phyloP scores from a whole-genome alignment of 2,888 invertebrate species.

The Clepsis dumicolana region DNA sequence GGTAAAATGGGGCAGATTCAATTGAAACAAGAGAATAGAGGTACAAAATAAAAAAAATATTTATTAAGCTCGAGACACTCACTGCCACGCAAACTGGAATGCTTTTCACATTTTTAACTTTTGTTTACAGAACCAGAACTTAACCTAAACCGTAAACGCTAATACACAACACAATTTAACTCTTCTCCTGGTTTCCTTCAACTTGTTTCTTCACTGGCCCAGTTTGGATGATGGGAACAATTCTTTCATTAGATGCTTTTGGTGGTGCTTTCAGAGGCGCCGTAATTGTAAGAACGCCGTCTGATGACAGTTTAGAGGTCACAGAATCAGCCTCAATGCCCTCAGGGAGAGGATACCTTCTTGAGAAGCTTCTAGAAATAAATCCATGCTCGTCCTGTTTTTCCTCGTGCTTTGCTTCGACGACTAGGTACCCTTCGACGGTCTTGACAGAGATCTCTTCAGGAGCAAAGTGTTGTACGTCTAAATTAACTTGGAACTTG shows the following conservation, averaged over 20 bases:
- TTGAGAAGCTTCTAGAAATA: constrained; percentile 90
- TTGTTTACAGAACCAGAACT: constrained; percentile 7
- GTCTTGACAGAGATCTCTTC: constrained; percentile 92
- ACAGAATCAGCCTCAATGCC: constrained; percentile 87
- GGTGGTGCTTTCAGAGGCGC: constrained; percentile 86
- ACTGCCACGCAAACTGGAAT: constrained; percentile 7
- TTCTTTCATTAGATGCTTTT: constrained; percentile 81
- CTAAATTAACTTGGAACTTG: constrained; percentile 88
- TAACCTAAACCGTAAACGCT: constrained; percentile 9
- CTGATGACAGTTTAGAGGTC: constrained; percentile 90
- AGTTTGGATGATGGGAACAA: constrained; percentile 89
- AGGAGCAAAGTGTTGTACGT: constrained; percentile 91
- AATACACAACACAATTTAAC: constrained; percentile 31
- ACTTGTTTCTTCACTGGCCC: constrained; percentile 85
- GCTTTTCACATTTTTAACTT: not conserved
- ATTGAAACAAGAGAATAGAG: constrained; percentile 5
- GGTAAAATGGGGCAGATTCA: not conserved
- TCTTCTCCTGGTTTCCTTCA: constrained; percentile 46
- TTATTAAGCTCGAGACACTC: constrained; percentile 19
- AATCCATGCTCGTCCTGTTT: constrained; percentile 91
- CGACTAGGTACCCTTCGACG: constrained; percentile 88
- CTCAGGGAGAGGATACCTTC: constrained; percentile 88
- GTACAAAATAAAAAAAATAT: constrained; percentile 15
- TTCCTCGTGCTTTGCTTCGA: constrained; percentile 93
- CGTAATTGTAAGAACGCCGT: constrained; percentile 90